These are phyloP conservation scores for Polyploca ridens DNA, from an alignment of 2,888 invertebrate genomes.

Conservation along the genomic window DNA sequence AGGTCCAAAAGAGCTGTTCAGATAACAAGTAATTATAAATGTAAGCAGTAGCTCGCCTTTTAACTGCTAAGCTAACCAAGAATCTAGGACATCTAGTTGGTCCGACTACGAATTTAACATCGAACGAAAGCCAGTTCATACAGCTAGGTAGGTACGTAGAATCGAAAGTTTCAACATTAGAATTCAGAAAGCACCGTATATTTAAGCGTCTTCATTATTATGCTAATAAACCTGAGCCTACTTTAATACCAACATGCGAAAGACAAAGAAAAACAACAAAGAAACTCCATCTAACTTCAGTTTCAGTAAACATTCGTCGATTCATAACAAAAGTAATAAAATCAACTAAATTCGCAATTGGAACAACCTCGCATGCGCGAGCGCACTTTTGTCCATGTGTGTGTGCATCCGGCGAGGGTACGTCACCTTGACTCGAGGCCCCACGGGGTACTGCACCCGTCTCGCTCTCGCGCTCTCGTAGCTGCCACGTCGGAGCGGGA, in stretches of 20 bases:
- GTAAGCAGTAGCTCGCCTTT: background rate
- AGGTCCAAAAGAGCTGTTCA: too few species aligned
- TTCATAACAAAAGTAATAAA: constrained; percentile 22
- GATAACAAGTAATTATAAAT: too few species aligned
- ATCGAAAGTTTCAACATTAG: constrained; percentile 4
- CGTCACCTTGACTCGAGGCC: constrained; percentile 79
- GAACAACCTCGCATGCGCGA: constrained; percentile 30
- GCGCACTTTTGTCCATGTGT: constrained; percentile 33
- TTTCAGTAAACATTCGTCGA: constrained; percentile 11
- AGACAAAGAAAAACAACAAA: background rate
- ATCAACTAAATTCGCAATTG: constrained; percentile 30
- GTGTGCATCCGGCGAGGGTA: constrained; percentile 67
- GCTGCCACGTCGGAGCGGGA: constrained; percentile 59
- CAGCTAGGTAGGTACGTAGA: background rate
- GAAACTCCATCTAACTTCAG: constrained; percentile 8
- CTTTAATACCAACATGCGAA: background rate
- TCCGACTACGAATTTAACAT: background rate
- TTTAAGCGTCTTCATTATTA: background rate
- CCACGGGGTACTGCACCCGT: constrained; percentile 64
- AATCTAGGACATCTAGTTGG: background rate
- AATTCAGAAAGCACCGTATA: constrained; percentile 5
- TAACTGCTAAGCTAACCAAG: background rate
- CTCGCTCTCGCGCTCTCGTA: constrained; percentile 60
- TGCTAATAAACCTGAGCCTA: background rate
- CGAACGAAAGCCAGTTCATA: background rate